Evolutionary conservation across 2,888 invertebrate species (phyloP).

Genomic region (Itoplectis maculator): DNA sequence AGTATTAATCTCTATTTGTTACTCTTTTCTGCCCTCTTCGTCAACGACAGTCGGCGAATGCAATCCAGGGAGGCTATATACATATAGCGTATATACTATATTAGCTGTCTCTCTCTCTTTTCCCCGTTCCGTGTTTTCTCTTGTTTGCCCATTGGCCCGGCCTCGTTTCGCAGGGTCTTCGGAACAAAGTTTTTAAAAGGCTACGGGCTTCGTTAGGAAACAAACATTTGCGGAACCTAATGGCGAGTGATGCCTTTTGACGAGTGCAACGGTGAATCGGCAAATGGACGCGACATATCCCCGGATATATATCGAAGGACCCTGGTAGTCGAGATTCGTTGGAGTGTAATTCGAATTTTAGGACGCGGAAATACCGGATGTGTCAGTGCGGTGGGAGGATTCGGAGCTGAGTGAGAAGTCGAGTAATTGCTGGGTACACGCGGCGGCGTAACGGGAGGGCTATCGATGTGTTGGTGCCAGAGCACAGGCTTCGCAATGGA

Average conservation of each 20-base stretch:
- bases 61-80: background rate
- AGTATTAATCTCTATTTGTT: too few species aligned
- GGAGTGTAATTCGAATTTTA: conserved; percentile 12
- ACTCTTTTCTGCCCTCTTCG: too few species aligned
- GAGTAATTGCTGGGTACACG: conserved; percentile 10
- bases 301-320: background rate
- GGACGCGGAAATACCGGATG: background rate
- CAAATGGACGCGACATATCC: background rate
- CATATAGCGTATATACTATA: background rate
- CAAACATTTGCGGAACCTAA: conserved; percentile 58
- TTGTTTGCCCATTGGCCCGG: background rate
- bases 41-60: too few species aligned
- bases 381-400: background rate
- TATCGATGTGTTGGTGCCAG: background rate
- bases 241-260: conserved; percentile 41
- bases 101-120: background rate
- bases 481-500: background rate
- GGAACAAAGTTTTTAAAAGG: conserved; percentile 46
- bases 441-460: background rate
- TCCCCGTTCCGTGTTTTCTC: too few species aligned
- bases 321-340: background rate
- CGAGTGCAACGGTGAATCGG: background rate
- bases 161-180: background rate
- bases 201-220: conserved; percentile 55
- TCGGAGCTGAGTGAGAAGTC: conserved; percentile 21